phyloP scores from a whole-genome alignment of 2,113 vertebrate species.

The Hirundichthys speculiger region DNA sequence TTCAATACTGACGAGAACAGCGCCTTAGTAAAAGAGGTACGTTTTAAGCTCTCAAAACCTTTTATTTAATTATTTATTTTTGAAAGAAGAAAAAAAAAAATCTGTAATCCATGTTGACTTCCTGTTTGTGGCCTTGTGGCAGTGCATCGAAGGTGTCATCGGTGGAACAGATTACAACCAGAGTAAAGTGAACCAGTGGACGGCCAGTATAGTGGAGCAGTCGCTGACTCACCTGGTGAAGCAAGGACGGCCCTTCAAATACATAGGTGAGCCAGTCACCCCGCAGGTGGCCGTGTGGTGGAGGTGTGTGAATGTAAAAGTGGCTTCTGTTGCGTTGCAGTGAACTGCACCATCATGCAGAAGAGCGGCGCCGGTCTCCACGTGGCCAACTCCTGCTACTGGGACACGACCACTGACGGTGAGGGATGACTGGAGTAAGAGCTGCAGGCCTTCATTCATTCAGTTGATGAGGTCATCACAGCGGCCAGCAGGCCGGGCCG shows the following conservation, averaged over 20 bases:
- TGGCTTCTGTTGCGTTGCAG: constrained; percentile 68
- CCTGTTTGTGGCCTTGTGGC: constrained; percentile 34
- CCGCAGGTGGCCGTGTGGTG: background rate
- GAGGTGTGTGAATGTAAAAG: background rate
- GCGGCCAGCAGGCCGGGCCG: no score
- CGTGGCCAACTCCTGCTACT: constrained; percentile 96
- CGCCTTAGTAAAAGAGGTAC: constrained; percentile 80
- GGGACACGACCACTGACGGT: constrained; percentile 97
- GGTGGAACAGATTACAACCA: constrained; percentile 94
- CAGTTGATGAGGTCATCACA: no score
- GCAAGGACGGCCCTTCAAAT: constrained; percentile 93
- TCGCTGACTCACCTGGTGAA: constrained; percentile 93
- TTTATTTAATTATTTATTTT: background rate
- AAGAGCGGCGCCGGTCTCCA: constrained; percentile 95
- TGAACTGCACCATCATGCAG: constrained; percentile 96
- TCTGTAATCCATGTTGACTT: background rate
- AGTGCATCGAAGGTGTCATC: constrained; percentile 93
- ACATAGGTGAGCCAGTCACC: constrained; percentile 85
- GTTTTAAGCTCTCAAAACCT: background rate
- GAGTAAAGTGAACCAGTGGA: constrained; percentile 95
- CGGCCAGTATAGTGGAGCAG: constrained; percentile 92
- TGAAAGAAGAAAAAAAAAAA: no score
- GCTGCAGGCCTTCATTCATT: no score
- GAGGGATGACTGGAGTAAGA: constrained; percentile 47
- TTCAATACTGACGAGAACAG: constrained; percentile 80